Percentiles rank a stretch among this genome's conserved stretches.
Conservation (phyloP, 2,113 vertebrate species). For the Hemicordylus capensis region DNA sequence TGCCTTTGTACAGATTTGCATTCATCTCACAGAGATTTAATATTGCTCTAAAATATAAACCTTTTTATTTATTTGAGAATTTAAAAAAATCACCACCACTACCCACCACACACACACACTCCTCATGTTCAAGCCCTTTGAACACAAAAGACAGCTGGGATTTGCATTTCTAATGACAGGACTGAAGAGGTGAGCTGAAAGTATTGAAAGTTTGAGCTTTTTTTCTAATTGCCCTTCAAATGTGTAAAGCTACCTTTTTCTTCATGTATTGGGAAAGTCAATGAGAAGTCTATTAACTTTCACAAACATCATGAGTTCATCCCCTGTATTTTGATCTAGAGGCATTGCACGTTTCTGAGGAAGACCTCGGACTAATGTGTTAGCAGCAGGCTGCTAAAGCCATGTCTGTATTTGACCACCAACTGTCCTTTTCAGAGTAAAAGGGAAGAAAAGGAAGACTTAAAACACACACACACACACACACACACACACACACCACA, state of each 20-base stretch:
- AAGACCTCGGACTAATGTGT: constrained; percentile 31
- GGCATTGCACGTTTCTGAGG: constrained; percentile 34
- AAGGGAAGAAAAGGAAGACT: constrained; percentile 21
- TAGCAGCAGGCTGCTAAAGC: constrained; percentile 49
- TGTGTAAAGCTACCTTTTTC: constrained; percentile 32
- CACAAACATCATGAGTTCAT: constrained; percentile 46
- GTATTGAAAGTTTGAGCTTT: constrained; percentile 31
- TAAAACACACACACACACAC: constrained; percentile 38
- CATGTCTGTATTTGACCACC: constrained; percentile 32
- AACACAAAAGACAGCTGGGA: constrained; percentile 33
- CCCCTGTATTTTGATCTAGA: constrained; percentile 38
- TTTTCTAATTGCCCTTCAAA: constrained; percentile 48
- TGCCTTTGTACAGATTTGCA: constrained; percentile 17
- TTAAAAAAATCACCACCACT: background rate
- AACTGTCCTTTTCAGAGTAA: constrained; percentile 41
- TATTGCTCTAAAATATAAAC: constrained; percentile 13
- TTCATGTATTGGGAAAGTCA: constrained; percentile 49
- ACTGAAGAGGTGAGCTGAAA: constrained; percentile 16
- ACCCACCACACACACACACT: too few species aligned
- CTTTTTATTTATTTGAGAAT: constrained; percentile 39
- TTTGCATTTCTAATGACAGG: constrained; percentile 53
- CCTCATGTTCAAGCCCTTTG: background rate
- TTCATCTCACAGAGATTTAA: constrained; percentile 31
- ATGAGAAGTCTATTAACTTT: constrained; percentile 44
- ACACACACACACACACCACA: constrained; percentile 30